A percentile compares a stretch with the other conserved stretches of the same genome.
These are phyloP conservation scores for Reinhardtius hippoglossoides DNA, from an alignment of 2,113 vertebrate genomes.

Conservation along the genomic window DNA sequence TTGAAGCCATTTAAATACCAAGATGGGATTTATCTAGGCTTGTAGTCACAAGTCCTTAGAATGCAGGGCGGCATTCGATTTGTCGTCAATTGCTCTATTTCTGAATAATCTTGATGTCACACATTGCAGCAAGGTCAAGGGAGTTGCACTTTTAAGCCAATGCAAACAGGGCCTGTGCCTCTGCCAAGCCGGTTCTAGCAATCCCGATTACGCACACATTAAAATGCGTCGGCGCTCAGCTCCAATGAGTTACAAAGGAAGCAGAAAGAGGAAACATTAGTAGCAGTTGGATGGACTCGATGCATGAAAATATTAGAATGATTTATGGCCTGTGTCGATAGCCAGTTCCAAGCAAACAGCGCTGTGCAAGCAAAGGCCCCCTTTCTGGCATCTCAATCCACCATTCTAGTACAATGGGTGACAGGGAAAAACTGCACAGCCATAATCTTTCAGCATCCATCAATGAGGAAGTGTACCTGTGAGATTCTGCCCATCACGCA, in stretches of 20 bases:
- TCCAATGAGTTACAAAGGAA: slow-evolving; percentile 72
- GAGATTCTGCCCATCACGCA: slow-evolving; percentile 22
- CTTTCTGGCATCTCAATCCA: slow-evolving; percentile 55
- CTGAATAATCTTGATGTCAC: slow-evolving; percentile 49
- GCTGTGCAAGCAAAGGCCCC: slow-evolving; percentile 68
- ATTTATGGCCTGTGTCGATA: slow-evolving; percentile 74
- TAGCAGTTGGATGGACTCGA: slow-evolving; percentile 59
- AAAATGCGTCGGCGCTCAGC: slow-evolving; percentile 59
- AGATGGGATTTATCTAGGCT: slow-evolving; percentile 27
- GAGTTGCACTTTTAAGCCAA: slow-evolving; percentile 54
- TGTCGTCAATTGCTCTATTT: slow-evolving; percentile 35
- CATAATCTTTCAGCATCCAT: slow-evolving; percentile 55
- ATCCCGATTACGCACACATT: slow-evolving; percentile 54
- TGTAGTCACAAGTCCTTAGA: slow-evolving; percentile 12
- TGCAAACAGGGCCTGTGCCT: slow-evolving; percentile 27
- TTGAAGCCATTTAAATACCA: slow-evolving; percentile 30
- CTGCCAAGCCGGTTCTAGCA: slow-evolving; percentile 50
- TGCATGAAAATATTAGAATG: slow-evolving; percentile 72
- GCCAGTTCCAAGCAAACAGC: slow-evolving; percentile 66
- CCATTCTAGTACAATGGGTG: slow-evolving; percentile 37
- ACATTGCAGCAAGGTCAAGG: slow-evolving; percentile 57
- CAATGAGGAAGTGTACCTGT: slow-evolving; percentile 22
- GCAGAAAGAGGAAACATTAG: slow-evolving; percentile 69
- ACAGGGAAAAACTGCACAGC: slow-evolving; percentile 44
- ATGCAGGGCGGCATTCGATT: slow-evolving; percentile 44